Conservation (phyloP, 2,113 vertebrate genomes). For the Podocnemis expansa region DNA sequence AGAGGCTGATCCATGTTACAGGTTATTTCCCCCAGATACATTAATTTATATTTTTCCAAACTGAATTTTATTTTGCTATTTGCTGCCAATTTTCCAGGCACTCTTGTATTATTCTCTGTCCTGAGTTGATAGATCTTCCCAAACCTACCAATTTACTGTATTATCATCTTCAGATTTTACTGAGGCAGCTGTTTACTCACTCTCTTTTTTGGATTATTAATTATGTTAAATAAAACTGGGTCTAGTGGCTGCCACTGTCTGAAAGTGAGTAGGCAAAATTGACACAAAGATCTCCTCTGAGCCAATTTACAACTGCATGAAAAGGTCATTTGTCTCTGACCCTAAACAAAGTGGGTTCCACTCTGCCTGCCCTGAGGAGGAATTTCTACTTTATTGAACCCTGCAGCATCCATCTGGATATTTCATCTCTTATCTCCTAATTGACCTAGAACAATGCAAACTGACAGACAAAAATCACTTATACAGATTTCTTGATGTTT, state of each 20-base stretch:
- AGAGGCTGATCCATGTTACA: rapidly evolving
- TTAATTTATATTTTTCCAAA: not conserved
- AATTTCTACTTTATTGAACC: not conserved
- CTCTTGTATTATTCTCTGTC: too few species aligned
- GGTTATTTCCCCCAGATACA: rapidly evolving
- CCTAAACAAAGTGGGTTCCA: not conserved
- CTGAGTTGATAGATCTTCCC: rapidly evolving
- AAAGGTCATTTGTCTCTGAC: not conserved
- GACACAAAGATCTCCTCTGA: rapidly evolving
- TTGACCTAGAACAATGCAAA: not conserved
- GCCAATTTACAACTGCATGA: not conserved
- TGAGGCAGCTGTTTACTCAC: not conserved
- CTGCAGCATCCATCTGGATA: not conserved
- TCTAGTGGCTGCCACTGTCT: not conserved
- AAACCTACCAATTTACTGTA: too few species aligned
- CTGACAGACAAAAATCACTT: not conserved
- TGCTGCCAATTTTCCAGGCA: too few species aligned
- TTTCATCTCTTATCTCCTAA: not conserved
- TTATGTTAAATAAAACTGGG: not conserved
- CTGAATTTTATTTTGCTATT: not conserved
- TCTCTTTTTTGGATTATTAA: not conserved
- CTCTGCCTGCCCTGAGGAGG: not conserved
- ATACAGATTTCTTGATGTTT: not conserved
- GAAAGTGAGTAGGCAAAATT: not conserved
- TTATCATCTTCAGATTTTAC: rapidly evolving